Percentiles rank a stretch among this genome's conserved stretches.
These are phyloP conservation scores for Lineus longissimus DNA, from an alignment of 1,140 invertebrate genomes.

Conservation along the genomic window DNA sequence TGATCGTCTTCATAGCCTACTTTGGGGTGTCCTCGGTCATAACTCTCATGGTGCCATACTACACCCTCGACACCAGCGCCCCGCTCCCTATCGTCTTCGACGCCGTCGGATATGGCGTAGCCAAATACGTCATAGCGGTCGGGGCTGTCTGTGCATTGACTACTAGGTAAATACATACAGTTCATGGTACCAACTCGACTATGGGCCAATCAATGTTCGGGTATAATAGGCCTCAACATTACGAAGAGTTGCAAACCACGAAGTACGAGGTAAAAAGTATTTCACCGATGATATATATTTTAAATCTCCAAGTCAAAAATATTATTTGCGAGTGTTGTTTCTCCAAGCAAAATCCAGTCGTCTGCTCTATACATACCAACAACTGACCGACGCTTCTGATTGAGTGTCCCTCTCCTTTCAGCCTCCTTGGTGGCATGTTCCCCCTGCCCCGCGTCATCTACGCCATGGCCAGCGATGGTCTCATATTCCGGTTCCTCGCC, in stretches of 20 bases:
- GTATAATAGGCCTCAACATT: too few species aligned
- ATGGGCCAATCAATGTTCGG: too few species aligned
- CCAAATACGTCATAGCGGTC: conserved; percentile 68
- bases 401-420: conserved; percentile 45
- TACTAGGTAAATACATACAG: too few species aligned
- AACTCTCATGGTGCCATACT: conserved; percentile 86
- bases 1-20: conserved; percentile 73
- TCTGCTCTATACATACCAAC: too few species aligned
- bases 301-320: too few species aligned
- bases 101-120: conserved; percentile 59
- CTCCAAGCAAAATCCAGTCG: too few species aligned
- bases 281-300: too few species aligned
- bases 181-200: too few species aligned
- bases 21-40: conserved; percentile 77
- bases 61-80: conserved; percentile 70
- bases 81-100: conserved; percentile 74
- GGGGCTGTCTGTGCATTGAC: conserved; percentile 54
- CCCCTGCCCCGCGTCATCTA: conserved; percentile 78
- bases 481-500: conserved; percentile 71
- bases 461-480: conserved; percentile 80
- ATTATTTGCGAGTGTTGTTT: too few species aligned
- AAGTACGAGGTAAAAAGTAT: too few species aligned
- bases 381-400: too few species aligned
- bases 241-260: too few species aligned
- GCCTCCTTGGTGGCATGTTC: conserved; percentile 80